These are phyloP conservation scores for Patagioenas fasciata DNA, from an alignment of 2,113 vertebrate species.

Conservation along the genomic window DNA sequence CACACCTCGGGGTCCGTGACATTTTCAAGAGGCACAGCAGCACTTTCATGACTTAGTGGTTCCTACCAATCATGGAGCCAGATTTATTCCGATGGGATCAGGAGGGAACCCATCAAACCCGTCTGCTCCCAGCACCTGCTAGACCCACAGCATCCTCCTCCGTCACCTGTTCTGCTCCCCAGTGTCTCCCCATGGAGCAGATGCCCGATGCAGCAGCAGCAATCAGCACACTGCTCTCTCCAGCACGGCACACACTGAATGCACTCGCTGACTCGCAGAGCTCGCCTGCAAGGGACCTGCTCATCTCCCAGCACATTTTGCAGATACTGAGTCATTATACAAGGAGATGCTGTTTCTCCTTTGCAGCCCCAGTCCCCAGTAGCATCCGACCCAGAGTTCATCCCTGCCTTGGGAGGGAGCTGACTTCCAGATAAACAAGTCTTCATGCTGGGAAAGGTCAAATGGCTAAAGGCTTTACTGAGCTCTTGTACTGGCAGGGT, in stretches of 20 bases:
- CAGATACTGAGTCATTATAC: neutral
- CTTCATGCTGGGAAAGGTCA: neutral
- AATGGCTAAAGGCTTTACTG: neutral
- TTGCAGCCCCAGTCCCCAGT: accelerated
- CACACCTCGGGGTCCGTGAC: neutral
- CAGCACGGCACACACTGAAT: accelerated
- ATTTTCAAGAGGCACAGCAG: neutral
- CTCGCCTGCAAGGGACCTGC: neutral
- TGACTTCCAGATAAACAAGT: neutral
- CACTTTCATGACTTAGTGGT: accelerated
- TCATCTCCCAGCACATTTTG: neutral
- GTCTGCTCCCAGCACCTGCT: neutral
- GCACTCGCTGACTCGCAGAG: accelerated
- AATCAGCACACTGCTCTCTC: accelerated
- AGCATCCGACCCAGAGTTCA: accelerated
- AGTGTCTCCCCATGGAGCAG: neutral
- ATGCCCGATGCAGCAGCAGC: neutral
- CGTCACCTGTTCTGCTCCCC: neutral
- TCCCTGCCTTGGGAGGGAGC: neutral
- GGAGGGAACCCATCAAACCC: neutral
- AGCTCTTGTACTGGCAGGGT: neutral
- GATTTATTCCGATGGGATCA: neutral
- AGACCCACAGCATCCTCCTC: neutral
- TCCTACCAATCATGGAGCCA: accelerated
- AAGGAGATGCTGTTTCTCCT: neutral